These are phyloP conservation scores for Mesorhabditis belari DNA, from an alignment of 2,888 invertebrate species.

Conservation along the genomic window DNA sequence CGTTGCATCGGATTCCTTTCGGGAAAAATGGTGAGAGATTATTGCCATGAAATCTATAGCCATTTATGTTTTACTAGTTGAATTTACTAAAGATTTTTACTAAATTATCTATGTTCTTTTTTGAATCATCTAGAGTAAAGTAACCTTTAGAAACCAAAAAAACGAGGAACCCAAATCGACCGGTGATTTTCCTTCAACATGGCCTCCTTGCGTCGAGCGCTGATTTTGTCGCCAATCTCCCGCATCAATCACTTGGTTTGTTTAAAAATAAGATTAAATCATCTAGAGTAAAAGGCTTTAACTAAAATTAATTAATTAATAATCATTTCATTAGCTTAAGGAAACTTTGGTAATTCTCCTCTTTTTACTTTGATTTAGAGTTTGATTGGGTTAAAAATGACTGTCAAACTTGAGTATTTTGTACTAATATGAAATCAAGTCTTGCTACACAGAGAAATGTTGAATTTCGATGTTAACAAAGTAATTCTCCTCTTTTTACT, in stretches of 20 bases:
- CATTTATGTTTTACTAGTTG: too few relatives aligned
- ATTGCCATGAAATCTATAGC: neutral
- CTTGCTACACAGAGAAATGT: too few relatives aligned
- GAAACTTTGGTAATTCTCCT: too few relatives aligned
- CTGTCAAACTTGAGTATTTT: neutral
- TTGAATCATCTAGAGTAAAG: too few relatives aligned
- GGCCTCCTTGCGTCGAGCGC: slow-evolving; percentile 42
- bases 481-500: too few relatives aligned
- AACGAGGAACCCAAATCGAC: slow-evolving; percentile 9
- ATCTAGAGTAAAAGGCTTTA: too few relatives aligned
- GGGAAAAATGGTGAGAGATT: slow-evolving; percentile 12
- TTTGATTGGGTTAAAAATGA: neutral
- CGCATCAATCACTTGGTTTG: slow-evolving; percentile 33
- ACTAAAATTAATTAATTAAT: too few relatives aligned
- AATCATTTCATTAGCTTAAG: neutral
- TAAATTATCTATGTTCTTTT: too few relatives aligned
- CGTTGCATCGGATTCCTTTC: slow-evolving; percentile 60
- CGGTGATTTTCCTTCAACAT: slow-evolving; percentile 47
- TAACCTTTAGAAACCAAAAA: slow-evolving; percentile 7
- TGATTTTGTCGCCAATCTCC: slow-evolving; percentile 39
- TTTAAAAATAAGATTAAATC: too few relatives aligned
- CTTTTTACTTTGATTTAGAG: too few relatives aligned
- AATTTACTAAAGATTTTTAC: too few relatives aligned
- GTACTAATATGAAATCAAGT: neutral
- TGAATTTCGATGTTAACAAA: too few relatives aligned